Evolutionary conservation across 2,888 invertebrate species (phyloP).

Genomic region (Phlogophora meticulosa): DNA sequence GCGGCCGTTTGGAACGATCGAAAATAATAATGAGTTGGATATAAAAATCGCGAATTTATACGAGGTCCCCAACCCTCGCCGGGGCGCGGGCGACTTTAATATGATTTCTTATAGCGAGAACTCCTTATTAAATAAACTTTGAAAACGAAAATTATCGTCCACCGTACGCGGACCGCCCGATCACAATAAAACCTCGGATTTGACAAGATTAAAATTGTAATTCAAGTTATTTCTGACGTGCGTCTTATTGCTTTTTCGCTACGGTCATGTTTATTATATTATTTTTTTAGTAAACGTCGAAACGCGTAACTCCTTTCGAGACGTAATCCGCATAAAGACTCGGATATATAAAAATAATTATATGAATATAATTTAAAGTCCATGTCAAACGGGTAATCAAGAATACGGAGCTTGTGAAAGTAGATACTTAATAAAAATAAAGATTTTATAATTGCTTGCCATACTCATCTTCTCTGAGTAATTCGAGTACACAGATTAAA

Average conservation of each 20-base stretch:
- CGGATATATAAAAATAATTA: conserved; percentile 65
- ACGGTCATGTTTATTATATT: conserved; percentile 77
- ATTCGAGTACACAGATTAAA: conserved; percentile 57
- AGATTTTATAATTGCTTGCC: conserved; percentile 62
- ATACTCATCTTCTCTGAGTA: conserved; percentile 59
- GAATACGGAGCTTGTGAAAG: conserved; percentile 54
- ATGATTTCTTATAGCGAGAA: conserved; percentile 87
- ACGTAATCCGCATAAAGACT: conserved; percentile 77
- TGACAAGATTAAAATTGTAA: conserved; percentile 91
- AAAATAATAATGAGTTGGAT: conserved; percentile 89
- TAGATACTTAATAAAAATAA: conserved; percentile 63
- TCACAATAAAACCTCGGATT: conserved; percentile 90
- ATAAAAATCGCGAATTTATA: conserved; percentile 90
- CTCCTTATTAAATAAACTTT: conserved; percentile 89
- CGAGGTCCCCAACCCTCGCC: conserved; percentile 74
- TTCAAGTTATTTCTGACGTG: conserved; percentile 89
- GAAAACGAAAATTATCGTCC: conserved; percentile 88
- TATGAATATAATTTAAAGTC: conserved; percentile 59
- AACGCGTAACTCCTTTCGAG: conserved; percentile 71
- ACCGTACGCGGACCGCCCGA: conserved; percentile 77
- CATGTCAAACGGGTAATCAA: conserved; percentile 59
- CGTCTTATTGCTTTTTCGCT: conserved; percentile 89
- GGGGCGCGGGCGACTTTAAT: conserved; percentile 76
- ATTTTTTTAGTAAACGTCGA: conserved; percentile 73
- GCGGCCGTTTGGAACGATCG: conserved; percentile 82